Evolutionary conservation across 2,797 vertebrate species (phyloP).

Genomic region (Tenualosa thibaudeaui): DNA sequence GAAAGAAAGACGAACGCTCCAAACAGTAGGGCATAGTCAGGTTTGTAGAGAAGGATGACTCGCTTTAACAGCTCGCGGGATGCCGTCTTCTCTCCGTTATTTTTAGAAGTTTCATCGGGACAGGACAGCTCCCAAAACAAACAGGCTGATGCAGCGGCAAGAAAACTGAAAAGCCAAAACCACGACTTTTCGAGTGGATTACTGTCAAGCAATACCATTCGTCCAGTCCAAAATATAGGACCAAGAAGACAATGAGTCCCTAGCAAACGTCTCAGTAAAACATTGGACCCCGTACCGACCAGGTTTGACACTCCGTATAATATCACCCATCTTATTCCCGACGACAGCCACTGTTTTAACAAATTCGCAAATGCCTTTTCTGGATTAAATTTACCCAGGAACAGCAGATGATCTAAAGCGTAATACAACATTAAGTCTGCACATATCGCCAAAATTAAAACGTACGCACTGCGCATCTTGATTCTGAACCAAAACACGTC

Average conservation of each 20-base stretch:
- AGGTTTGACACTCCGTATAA: neutral
- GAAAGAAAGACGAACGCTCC: constrained; percentile 72
- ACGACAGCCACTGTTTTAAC: neutral
- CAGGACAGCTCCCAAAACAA: constrained; percentile 70
- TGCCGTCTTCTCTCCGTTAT: constrained; percentile 40
- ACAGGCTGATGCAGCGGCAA: constrained; percentile 59
- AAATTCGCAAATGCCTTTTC: neutral
- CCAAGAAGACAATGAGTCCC: neutral
- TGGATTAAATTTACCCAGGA: neutral
- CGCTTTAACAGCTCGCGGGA: constrained; percentile 66
- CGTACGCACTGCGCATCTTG: neutral
- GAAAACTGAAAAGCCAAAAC: constrained; percentile 64
- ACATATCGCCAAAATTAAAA: neutral
- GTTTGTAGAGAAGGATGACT: constrained; percentile 65
- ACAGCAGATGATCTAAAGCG: neutral
- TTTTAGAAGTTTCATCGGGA: constrained; percentile 49
- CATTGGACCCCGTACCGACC: neutral
- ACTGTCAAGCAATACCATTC: constrained; percentile 31
- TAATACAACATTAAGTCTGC: neutral
- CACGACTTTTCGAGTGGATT: constrained; percentile 32
- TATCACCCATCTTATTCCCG: neutral
- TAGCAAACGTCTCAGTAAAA: neutral
- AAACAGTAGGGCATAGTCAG: constrained; percentile 56
- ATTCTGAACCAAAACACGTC: too few species aligned
- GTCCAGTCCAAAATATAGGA: neutral